phyloP scores from a whole-genome alignment of 2,113 vertebrate genomes.

The Chunga burmeisteri region DNA sequence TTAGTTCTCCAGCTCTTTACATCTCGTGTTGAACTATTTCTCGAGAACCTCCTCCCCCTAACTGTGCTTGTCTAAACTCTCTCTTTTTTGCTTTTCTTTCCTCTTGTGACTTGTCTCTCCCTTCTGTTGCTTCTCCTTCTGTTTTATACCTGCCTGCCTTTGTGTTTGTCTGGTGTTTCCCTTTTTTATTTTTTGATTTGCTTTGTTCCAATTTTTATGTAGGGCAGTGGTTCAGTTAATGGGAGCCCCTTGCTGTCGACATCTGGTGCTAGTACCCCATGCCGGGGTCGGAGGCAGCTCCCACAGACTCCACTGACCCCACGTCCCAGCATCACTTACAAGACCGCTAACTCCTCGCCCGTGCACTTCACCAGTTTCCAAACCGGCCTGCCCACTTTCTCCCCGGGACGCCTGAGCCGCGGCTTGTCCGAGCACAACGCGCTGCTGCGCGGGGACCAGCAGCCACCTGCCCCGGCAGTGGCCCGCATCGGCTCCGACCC shows the following conservation, averaged over 20 bases:
- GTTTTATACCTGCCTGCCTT: conserved; percentile 46
- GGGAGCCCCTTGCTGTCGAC: conserved; percentile 86
- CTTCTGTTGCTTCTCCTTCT: conserved; percentile 45
- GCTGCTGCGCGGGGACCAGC: conserved; percentile 78
- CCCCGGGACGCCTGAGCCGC: conserved; percentile 86
- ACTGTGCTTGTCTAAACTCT: conserved; percentile 69
- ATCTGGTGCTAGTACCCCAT: conserved; percentile 89
- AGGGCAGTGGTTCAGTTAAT: conserved; percentile 93
- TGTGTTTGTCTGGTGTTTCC: conserved; percentile 56
- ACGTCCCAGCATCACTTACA: conserved; percentile 91
- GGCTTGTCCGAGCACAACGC: conserved; percentile 90
- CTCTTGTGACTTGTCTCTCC: conserved; percentile 40
- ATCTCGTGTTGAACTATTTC: conserved; percentile 28
- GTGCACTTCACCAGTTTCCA: conserved; percentile 82
- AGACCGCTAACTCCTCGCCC: conserved; percentile 92
- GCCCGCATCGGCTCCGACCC: conserved; percentile 90
- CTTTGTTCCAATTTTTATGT: conserved; percentile 87
- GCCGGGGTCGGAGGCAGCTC: conserved; percentile 91
- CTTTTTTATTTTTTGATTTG: conserved; percentile 84
- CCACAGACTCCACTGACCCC: conserved; percentile 92
- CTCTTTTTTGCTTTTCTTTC: conserved; percentile 58
- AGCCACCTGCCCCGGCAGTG: conserved; percentile 71
- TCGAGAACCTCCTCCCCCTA: not conserved
- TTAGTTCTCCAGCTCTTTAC: conserved; percentile 7
- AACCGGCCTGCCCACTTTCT: conserved; percentile 71